These are phyloP conservation scores for Cataglyphis hispanica DNA, from an alignment of 1,140 invertebrate genomes.

Conservation along the genomic window DNA sequence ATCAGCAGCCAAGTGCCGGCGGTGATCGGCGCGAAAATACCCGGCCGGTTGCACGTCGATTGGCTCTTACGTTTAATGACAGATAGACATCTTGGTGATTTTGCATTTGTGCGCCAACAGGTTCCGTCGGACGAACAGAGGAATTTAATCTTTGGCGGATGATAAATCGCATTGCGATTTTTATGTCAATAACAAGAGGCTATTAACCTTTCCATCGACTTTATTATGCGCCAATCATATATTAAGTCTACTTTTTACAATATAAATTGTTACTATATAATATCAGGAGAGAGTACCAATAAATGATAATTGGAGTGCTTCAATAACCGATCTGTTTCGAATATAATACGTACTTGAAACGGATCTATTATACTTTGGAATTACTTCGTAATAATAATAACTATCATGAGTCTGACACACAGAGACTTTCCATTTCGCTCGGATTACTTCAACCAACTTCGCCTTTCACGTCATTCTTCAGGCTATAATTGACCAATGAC, in stretches of 20 bases:
- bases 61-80: constrained; percentile 14
- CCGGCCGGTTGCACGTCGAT: neutral
- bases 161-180: neutral
- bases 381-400: too few species aligned
- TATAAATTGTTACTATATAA: neutral
- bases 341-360: neutral
- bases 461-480: neutral
- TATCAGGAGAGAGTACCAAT: neutral
- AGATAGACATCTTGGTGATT: neutral
- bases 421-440: neutral
- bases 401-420: too few species aligned
- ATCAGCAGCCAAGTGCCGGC: constrained; percentile 35
- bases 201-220: neutral
- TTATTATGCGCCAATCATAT: neutral
- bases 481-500: neutral
- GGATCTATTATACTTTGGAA: neutral
- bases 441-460: neutral
- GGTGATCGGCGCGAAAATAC: constrained; percentile 22
- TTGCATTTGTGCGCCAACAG: neutral
- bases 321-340: neutral
- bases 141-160: constrained; percentile 15
- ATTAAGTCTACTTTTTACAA: neutral
- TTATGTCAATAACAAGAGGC: neutral
- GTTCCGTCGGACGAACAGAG: neutral
- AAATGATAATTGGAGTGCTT: neutral